Evolutionary conservation across 1,140 invertebrate species (phyloP).

Genomic region (Drosophila persimilis): DNA sequence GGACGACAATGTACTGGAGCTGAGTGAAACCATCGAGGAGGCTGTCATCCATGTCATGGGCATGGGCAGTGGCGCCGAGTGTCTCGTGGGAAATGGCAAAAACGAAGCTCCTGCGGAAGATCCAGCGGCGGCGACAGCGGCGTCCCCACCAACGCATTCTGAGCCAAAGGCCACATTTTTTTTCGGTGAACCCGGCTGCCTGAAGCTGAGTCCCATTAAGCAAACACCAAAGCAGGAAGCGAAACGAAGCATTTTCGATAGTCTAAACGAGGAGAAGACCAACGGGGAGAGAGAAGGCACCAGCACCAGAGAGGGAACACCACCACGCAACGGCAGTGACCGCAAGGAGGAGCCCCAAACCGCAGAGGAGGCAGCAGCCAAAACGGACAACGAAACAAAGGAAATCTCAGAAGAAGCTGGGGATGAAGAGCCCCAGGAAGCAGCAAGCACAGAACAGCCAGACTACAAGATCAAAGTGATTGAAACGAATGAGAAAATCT

Average conservation of each 20-base stretch:
- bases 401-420: constrained; percentile 54
- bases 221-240: constrained; percentile 57
- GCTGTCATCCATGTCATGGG: constrained; percentile 88
- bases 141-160: constrained; percentile 24
- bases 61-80: constrained; percentile 88
- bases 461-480: constrained; percentile 24
- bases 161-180: constrained; percentile 83
- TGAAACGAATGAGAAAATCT: constrained; percentile 14
- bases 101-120: constrained; percentile 45
- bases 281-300: constrained; percentile 50
- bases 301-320: constrained; percentile 4
- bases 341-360: constrained; percentile 3
- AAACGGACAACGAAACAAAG: constrained; percentile 10
- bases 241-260: constrained; percentile 70
- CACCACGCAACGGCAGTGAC: constrained; percentile 14
- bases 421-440: background rate
- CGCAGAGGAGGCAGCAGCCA: constrained; percentile 1
- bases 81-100: constrained; percentile 84
- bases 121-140: background rate
- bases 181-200: constrained; percentile 83
- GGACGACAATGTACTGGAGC: constrained; percentile 74
- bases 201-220: constrained; percentile 79
- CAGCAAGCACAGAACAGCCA: background rate
- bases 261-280: constrained; percentile 49
- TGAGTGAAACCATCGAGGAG: constrained; percentile 89